These are phyloP conservation scores for Mus spretus DNA, from an alignment of 2,797 vertebrate species.

Conservation along the genomic window DNA sequence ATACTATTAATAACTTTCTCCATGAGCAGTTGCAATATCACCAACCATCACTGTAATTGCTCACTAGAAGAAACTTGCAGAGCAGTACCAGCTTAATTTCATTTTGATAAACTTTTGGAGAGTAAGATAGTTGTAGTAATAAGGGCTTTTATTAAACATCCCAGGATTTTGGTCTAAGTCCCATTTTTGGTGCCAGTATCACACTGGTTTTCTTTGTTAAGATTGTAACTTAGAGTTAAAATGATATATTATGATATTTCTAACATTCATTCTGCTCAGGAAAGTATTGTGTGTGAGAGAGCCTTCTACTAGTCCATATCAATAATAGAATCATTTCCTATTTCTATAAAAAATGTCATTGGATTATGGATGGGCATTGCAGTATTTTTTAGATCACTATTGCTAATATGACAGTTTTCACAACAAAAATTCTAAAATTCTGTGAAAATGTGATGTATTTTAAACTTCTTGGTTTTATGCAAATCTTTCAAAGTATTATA, in stretches of 20 bases:
- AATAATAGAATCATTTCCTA: background rate
- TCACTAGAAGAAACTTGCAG: background rate
- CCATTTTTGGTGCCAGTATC: no score
- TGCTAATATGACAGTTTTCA: background rate
- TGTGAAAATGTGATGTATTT: background rate
- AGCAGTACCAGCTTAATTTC: background rate
- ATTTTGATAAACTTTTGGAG: background rate
- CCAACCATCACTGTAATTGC: background rate
- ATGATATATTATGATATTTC: background rate
- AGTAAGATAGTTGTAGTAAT: background rate
- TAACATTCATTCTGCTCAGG: background rate
- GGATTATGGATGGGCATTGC: background rate
- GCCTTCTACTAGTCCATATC: background rate
- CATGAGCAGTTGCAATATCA: no score
- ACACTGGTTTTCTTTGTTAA: background rate
- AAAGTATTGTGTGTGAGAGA: background rate
- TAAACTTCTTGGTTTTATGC: background rate
- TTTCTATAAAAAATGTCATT: background rate
- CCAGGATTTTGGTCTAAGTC: background rate
- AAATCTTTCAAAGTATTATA: background rate
- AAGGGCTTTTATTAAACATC: background rate
- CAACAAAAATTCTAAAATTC: background rate
- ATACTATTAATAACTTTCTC: no score
- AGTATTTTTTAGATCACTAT: background rate
- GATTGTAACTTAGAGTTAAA: background rate